Base-by-base conservation (phyloP, 2,113 vertebrate genomes). In the Amblyornis subalaris region DNA sequence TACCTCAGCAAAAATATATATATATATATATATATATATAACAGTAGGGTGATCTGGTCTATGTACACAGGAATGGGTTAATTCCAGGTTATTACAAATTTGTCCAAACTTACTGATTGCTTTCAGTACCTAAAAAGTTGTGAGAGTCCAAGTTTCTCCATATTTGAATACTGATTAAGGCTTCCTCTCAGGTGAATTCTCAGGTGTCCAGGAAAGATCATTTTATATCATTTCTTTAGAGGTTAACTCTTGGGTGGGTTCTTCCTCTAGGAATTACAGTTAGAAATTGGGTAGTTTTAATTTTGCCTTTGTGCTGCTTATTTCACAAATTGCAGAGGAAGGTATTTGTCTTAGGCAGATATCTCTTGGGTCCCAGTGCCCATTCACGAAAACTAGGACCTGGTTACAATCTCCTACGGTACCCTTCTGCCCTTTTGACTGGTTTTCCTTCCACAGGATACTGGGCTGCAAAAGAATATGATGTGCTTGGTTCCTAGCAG, bases 191-290 rank as follows among this genome's bases (percentile, higher is more conserved):
- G 10, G 7, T 92, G 53, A 35, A 50, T 82, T 71, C 22, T 54
- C 11, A 50, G 5, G 5, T 76, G n/a, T 16, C 8, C 35, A 40
- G 22, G 12, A 45, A 67, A 77, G 13, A 20, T 28, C 2, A 48
- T 85, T 85, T 93, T 57, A n/a, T 25, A 75, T 4, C 12, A 5
- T 75, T 80, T 89, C 31, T 64, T 69, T 42, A 36, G 12, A 44
- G 2, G 2, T 51, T 73, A 36, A 44, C 11, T 57, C 14, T 15
- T 2, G 8, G 8, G 14, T n/a, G 2, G 1, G 2, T 60, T 80
- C 33, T 80, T 48, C 29, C 24, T 77, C 60, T 29, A 69, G 24
- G 31, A 89, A 51, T 48, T 65, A 51, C 1, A 36, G 4, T 18
- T 77, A 74, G 31, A 65, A 88, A 61, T 2, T 0, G 14, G 76